Conservation (phyloP, 2,888 invertebrate genomes). For the Drepanosiphum platanoidis region DNA sequence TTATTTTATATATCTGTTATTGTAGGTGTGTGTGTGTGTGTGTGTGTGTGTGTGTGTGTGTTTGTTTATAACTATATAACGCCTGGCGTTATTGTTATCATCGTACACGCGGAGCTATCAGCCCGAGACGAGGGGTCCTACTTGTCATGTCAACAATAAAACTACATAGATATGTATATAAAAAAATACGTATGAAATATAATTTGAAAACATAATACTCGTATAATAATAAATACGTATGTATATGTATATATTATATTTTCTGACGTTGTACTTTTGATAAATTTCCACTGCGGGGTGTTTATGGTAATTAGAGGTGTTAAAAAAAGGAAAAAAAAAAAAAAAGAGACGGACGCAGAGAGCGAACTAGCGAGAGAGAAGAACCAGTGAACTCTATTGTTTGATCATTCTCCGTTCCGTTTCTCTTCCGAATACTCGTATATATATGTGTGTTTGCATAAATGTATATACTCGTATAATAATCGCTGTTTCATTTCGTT, state of each 20-base stretch:
- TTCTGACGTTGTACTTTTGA: constrained; percentile 22
- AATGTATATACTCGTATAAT: constrained; percentile 2
- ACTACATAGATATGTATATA: constrained; percentile 1
- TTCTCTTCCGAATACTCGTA: background rate
- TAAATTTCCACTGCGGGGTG: constrained; percentile 8
- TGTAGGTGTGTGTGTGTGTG: background rate
- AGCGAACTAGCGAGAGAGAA: background rate
- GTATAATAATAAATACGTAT: too few relatives aligned
- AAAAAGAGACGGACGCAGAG: background rate
- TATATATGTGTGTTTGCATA: background rate
- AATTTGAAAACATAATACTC: constrained; percentile 9
- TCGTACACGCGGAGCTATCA: constrained; percentile 36
- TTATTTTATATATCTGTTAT: background rate
- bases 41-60: background rate
- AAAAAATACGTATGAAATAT: background rate
- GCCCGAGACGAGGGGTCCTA: constrained; percentile 50
- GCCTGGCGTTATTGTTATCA: background rate
- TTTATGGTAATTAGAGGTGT: constrained; percentile 58
- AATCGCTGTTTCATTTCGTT: constrained; percentile 40
- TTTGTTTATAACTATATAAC: background rate
- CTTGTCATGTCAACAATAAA: constrained; percentile 49
- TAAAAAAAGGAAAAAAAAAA: background rate
- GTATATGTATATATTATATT: background rate
- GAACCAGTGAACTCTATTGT: constrained; percentile 36
- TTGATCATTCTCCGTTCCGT: constrained; percentile 18